Evolutionary conservation across 1,140 invertebrate genomes (phyloP).

Genomic region (Drosophila neocordata): DNA sequence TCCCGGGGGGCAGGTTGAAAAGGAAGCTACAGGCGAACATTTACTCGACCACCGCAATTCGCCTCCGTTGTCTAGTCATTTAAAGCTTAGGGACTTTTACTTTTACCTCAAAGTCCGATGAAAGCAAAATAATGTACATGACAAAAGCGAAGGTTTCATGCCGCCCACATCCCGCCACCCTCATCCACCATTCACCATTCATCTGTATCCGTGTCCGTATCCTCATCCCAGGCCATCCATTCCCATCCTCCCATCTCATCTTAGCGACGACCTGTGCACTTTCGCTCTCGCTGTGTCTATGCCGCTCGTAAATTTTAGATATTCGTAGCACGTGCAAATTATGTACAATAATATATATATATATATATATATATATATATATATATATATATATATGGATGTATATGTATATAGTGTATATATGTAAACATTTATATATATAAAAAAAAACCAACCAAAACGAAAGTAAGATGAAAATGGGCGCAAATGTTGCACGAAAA

Average conservation of each 20-base stretch:
- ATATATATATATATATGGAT: conserved; percentile 2
- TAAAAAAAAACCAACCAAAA: conserved; percentile 28
- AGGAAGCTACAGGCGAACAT: conserved; percentile 10
- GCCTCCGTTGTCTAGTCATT: conserved; percentile 49
- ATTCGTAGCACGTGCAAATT: conserved; percentile 81
- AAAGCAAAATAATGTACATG: conserved; percentile 80
- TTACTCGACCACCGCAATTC: neutral
- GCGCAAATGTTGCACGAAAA: conserved; percentile 38
- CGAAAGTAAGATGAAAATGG: conserved; percentile 62
- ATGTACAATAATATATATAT: conserved; percentile 75
- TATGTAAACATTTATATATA: conserved; percentile 21
- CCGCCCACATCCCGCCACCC: neutral
- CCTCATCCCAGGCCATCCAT: neutral
- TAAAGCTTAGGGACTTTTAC: conserved; percentile 73
- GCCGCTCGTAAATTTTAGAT: conserved; percentile 74
- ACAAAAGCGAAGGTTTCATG: conserved; percentile 34
- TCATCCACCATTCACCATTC: conserved; percentile 25
- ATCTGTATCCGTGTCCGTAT: conserved; percentile 16
- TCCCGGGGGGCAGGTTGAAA: conserved; percentile 56
- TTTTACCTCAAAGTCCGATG: conserved; percentile 65
- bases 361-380: conserved; percentile 52
- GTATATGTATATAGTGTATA: conserved; percentile 9
- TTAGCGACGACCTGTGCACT: conserved; percentile 62
- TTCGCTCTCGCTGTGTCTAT: conserved; percentile 55
- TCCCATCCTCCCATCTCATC: conserved; percentile 14